Percentiles rank a stretch among this genome's conserved stretches.
phyloP scores from a whole-genome alignment of 2,797 vertebrate species.

The Psittacula echo region DNA sequence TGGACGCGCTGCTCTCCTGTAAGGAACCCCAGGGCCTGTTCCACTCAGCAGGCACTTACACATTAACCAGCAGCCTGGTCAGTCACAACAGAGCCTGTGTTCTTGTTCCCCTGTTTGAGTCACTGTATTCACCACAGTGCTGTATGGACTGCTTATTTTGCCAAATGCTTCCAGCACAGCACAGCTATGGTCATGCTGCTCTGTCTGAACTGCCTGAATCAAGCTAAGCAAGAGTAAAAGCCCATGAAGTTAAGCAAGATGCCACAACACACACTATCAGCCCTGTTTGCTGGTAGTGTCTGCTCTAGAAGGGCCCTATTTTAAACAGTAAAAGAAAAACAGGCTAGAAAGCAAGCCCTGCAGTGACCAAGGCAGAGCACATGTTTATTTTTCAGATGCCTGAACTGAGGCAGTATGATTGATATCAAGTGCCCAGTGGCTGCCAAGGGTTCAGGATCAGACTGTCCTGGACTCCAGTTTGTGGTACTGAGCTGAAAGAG shows the following conservation, averaged over 20 bases:
- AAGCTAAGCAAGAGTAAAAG: not conserved
- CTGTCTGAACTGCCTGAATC: not conserved
- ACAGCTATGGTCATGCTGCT: not conserved
- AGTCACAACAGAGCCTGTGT: not conserved
- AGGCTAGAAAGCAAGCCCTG: not conserved
- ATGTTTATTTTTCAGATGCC: not conserved
- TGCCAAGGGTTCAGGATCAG: not conserved
- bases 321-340: not conserved
- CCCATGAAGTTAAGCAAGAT: not conserved
- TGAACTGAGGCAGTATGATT: not conserved
- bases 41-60: not conserved
- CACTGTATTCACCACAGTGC: not conserved
- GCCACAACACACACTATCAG: not conserved
- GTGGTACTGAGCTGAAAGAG: not conserved
- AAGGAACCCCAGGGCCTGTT: not conserved
- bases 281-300: not conserved
- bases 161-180: not conserved
- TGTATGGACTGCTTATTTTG: fast-evolving
- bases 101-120: not conserved
- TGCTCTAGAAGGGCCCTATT: not conserved
- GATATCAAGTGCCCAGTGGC: not conserved
- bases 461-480: not conserved
- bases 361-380: not conserved
- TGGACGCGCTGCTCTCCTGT: constrained; percentile 80
- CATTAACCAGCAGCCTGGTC: not conserved